Conservation (phyloP, 2,888 invertebrate species). For the Apodemia zela region DNA sequence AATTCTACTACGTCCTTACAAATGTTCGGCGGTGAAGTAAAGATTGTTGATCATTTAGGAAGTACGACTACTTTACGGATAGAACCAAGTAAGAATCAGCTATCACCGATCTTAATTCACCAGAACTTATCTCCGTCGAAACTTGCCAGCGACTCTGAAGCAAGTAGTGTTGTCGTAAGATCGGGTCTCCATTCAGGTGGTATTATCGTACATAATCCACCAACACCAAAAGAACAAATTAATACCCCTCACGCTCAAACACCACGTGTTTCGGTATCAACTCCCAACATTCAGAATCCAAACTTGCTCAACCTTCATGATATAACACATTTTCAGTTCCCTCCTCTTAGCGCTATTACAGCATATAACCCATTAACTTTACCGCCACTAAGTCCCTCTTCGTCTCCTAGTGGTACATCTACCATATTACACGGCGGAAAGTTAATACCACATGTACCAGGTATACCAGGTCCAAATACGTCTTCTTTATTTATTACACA, state of each 20-base stretch:
- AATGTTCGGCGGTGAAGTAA: constrained; percentile 89
- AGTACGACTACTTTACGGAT: constrained; percentile 85
- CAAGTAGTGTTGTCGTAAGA: constrained; percentile 87
- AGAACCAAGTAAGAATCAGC: constrained; percentile 81
- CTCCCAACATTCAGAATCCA: constrained; percentile 59
- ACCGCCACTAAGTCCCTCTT: constrained; percentile 72
- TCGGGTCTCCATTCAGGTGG: constrained; percentile 92
- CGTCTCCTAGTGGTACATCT: constrained; percentile 80
- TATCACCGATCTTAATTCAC: constrained; percentile 79
- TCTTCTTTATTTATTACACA: constrained; percentile 60
- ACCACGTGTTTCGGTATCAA: constrained; percentile 79
- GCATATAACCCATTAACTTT: constrained; percentile 85
- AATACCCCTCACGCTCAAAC: constrained; percentile 69
- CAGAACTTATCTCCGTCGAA: constrained; percentile 72
- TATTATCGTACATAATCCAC: constrained; percentile 84
- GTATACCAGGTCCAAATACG: constrained; percentile 91
- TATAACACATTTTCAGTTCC: constrained; percentile 81
- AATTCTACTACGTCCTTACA: constrained; percentile 78
- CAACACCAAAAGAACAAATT: constrained; percentile 69
- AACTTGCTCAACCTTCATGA: constrained; percentile 76
- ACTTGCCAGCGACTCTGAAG: constrained; percentile 68
- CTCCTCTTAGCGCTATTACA: constrained; percentile 85
- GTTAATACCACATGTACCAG: constrained; percentile 91
- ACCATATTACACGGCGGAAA: constrained; percentile 85
- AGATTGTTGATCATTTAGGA: constrained; percentile 85